Percentiles rank a stretch among this genome's conserved stretches.
phyloP scores from a whole-genome alignment of 2,888 invertebrate species.

The Diogma glabrata region DNA sequence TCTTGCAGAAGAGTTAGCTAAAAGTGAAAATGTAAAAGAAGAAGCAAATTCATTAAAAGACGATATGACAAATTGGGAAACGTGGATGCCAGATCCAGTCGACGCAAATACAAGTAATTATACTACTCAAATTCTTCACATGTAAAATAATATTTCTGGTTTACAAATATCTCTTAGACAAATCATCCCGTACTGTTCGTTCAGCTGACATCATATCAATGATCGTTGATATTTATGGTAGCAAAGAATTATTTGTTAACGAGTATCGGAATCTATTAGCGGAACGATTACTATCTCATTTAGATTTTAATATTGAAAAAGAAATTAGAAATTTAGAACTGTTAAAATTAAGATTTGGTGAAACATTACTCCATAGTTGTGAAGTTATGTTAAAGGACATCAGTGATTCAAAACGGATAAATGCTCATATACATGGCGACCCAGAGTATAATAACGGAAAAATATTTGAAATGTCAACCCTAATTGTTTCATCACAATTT shows the following conservation, averaged over 20 bases:
- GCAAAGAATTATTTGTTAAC: conserved; percentile 94
- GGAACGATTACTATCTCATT: conserved; percentile 69
- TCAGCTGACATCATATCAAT: conserved; percentile 91
- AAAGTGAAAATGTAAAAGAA: conserved; percentile 60
- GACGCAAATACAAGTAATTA: conserved; percentile 76
- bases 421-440: conserved; percentile 71
- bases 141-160: too few species aligned
- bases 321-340: conserved; percentile 89
- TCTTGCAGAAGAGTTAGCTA: conserved; percentile 78
- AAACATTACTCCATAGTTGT: conserved; percentile 90
- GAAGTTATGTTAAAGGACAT: conserved; percentile 99
- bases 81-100: conserved; percentile 89
- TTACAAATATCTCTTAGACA: too few species aligned
- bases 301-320: conserved; percentile 76
- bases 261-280: conserved; percentile 92
- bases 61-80: conserved; percentile 69
- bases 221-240: conserved; percentile 96
- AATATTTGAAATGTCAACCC: conserved; percentile 57
- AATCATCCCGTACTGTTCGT: conserved; percentile 25
- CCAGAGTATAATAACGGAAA: conserved; percentile 33
- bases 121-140: too few species aligned
- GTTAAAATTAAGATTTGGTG: conserved; percentile 88
- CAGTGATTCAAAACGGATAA: conserved; percentile 88
- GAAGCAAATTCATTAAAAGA: conserved; percentile 56
- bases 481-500: conserved; percentile 96